These are phyloP conservation scores for Cyanoliseus patagonus DNA, from an alignment of 2,113 vertebrate species.

Conservation along the genomic window DNA sequence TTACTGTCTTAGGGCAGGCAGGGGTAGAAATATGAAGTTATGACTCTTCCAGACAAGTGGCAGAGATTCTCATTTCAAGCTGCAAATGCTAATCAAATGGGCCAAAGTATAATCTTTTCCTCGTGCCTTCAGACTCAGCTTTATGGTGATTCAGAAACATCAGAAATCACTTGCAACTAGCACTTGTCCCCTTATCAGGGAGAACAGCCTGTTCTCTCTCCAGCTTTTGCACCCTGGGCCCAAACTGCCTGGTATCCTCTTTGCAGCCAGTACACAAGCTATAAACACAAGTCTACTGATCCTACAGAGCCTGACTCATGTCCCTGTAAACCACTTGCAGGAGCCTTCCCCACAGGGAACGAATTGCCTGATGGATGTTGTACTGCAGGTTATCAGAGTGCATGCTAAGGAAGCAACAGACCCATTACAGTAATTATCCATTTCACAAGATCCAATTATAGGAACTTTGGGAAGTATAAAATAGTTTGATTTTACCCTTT, in stretches of 20 bases:
- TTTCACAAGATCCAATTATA: neutral
- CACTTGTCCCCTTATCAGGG: neutral
- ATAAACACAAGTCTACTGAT: neutral
- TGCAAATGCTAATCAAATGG: neutral
- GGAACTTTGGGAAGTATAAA: slow-evolving; percentile 29
- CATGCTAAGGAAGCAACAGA: slow-evolving; percentile 16
- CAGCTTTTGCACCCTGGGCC: neutral
- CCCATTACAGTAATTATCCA: neutral
- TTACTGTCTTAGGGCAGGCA: neutral
- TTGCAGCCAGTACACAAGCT: neutral
- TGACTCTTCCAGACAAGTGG: neutral
- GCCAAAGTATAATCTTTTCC: neutral
- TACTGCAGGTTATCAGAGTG: neutral
- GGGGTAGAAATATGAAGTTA: neutral
- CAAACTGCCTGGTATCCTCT: neutral
- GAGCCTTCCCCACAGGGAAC: neutral
- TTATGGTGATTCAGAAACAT: neutral
- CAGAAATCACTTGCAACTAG: neutral
- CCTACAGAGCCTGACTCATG: neutral
- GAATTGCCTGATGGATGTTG: slow-evolving; percentile 21
- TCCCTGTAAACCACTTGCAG: neutral
- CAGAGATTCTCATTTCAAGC: neutral
- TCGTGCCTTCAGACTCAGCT: neutral
- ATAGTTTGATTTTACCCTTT: neutral
- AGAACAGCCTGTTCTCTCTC: neutral